These are phyloP conservation scores for Pseudopipra pipra DNA, from an alignment of 2,113 vertebrate species.

Conservation along the genomic window DNA sequence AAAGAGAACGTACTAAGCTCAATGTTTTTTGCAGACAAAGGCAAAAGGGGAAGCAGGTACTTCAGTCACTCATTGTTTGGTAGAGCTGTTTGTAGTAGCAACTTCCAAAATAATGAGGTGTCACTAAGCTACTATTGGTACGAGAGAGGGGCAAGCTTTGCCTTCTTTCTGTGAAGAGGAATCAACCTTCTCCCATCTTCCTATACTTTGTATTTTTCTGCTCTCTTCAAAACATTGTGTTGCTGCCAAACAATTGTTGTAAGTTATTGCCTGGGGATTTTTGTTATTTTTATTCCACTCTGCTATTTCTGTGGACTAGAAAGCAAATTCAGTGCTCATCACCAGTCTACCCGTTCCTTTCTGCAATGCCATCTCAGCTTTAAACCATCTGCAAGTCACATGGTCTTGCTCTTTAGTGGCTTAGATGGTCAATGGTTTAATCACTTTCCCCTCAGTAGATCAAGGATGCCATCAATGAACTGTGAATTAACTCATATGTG, in stretches of 20 bases:
- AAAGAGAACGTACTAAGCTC: neutral
- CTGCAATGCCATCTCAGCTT: neutral
- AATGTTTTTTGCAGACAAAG: neutral
- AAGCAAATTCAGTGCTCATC: neutral
- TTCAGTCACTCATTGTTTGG: neutral
- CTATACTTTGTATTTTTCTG: neutral
- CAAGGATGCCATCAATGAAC: conserved; percentile 15
- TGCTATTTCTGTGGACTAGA: neutral
- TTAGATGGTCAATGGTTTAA: conserved; percentile 52
- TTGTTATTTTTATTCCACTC: neutral
- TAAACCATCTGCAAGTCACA: neutral
- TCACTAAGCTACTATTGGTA: neutral
- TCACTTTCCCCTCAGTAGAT: conserved; percentile 21
- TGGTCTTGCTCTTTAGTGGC: conserved; percentile 9
- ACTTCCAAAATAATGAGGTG: conserved; percentile 53
- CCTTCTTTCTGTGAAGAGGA: conserved; percentile 7
- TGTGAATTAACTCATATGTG: neutral
- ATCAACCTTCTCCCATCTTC: neutral
- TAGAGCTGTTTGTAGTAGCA: conserved; percentile 29
- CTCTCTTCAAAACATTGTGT: neutral
- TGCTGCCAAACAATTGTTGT: neutral
- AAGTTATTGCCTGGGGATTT: neutral
- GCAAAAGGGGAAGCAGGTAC: conserved; percentile 1
- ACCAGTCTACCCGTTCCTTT: neutral
- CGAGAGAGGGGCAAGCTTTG: conserved; percentile 11